Evolutionary conservation across 2,113 vertebrate species (phyloP), one percentile per base, ranked within the genome.

Genomic region (Scortum barcoo): DNA sequence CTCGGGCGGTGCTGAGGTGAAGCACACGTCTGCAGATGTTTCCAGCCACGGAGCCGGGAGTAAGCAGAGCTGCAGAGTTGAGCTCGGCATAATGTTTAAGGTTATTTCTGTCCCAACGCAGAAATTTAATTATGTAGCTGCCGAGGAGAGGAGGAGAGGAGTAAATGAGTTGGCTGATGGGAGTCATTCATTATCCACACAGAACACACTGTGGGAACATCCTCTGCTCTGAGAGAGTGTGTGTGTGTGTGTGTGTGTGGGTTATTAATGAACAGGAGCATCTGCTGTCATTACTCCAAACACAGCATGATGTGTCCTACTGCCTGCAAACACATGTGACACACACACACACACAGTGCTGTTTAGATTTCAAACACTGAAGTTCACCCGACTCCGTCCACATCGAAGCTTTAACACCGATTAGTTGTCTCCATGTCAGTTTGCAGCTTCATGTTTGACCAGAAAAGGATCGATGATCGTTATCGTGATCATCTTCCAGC

Each of bases 101-200:
- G 60, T 81, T 76, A 1, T 87, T 83, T 87, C 61, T 60, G 78
- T 81, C 76, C 63, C 42, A 1, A 61, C 26, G 16, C 62, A 57
- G 42, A 66, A 63, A 58, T 78, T 76, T 72, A 81, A 88, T 87
- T 70, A 87, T 33, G 73, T 53, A 75, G 80, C 76, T 50, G 76
- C 13, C 0, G 58, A 79, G 75, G 42, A 74, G 72, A 51, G 50
- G 74, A 38, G 51, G 50, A 58, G 78, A 81, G 36, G 44, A 83
- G 84, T 30, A 71, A 81, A 86, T n/a, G 87, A 78, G 80, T 13
- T 14, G 48, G 72, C 83, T 80, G 73, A 86, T 38, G 61, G 71
- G 60, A 75, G 38, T 68, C 87, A 82, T 89, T 79, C 81, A 89
- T 89, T 89, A 86, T 76, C 75, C 78, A 86, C 73, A 51, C 71